Percentiles rank a stretch among this genome's conserved stretches.
phyloP scores from a whole-genome alignment of 2,113 vertebrate species.

The Turnix velox region DNA sequence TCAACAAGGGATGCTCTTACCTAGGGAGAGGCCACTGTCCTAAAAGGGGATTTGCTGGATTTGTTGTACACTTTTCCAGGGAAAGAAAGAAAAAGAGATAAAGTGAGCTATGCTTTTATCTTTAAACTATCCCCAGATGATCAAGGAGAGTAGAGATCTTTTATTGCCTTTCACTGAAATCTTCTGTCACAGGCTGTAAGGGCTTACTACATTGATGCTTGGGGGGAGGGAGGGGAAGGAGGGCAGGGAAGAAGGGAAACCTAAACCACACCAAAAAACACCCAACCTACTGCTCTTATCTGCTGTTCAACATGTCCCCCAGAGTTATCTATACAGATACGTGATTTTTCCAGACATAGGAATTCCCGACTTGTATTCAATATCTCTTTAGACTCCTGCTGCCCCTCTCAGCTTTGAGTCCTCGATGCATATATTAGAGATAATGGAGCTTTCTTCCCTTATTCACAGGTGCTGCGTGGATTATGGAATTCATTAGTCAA shows the following conservation, averaged over 20 bases:
- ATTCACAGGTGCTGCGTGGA: constrained; percentile 28
- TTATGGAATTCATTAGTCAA: constrained; percentile 59
- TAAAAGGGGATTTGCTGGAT: neutral
- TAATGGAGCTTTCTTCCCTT: constrained; percentile 46
- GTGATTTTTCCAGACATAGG: neutral
- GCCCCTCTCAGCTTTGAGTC: constrained; percentile 14
- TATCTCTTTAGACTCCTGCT: neutral
- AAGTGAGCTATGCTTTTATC: neutral
- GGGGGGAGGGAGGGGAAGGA: too few relatives aligned
- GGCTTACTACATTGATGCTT: neutral
- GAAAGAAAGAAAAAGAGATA: neutral
- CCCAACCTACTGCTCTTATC: neutral
- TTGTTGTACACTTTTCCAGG: neutral
- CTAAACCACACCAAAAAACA: too few relatives aligned
- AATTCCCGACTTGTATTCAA: constrained; percentile 17
- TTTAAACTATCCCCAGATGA: neutral
- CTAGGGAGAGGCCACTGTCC: neutral
- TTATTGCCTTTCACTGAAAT: neutral
- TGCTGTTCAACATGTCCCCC: neutral
- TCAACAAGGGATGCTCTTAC: neutral
- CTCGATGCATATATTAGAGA: neutral
- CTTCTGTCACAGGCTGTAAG: neutral
- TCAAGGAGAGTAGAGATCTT: neutral
- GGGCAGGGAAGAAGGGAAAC: too few relatives aligned
- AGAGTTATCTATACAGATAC: neutral